A percentile compares a stretch with the other conserved stretches of the same genome.
Conservation (phyloP, 2,888 invertebrate species). For the Girardia tigrina region DNA sequence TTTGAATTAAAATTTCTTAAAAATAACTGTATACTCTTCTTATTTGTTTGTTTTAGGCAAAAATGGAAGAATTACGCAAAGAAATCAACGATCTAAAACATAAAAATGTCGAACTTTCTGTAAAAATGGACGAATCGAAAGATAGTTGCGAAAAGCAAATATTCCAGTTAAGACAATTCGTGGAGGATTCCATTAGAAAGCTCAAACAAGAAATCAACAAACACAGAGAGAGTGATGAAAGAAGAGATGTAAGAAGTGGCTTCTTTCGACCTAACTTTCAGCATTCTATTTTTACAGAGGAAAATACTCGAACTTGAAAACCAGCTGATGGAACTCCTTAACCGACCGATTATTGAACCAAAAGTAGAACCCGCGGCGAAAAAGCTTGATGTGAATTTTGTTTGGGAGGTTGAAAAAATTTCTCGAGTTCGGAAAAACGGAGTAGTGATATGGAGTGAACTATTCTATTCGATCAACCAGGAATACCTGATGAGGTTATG, state of each 20-base stretch:
- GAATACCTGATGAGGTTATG: neutral
- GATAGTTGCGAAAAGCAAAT: neutral
- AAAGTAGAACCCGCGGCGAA: neutral
- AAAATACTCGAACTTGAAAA: neutral
- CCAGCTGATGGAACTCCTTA: neutral
- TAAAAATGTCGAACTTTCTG: neutral
- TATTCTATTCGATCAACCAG: neutral
- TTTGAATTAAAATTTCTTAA: too few relatives aligned
- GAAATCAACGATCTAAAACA: neutral
- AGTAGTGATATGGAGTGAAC: neutral
- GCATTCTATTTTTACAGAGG: neutral
- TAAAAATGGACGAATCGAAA: neutral
- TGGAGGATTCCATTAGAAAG: neutral
- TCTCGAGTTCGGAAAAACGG: neutral
- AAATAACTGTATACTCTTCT: too few relatives aligned
- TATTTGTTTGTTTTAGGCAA: too few relatives aligned
- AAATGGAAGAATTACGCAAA: neutral
- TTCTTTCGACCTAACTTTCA: neutral
- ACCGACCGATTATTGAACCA: neutral
- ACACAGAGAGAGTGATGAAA: neutral
- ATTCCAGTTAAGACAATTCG: neutral
- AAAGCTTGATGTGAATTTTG: neutral
- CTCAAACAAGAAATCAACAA: conserved; percentile 1
- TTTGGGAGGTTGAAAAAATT: neutral
- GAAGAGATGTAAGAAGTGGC: neutral